A percentile compares a stretch with the other conserved stretches of the same genome.
Conservation (phyloP, 2,888 invertebrate genomes). For the Pandemis heparana region DNA sequence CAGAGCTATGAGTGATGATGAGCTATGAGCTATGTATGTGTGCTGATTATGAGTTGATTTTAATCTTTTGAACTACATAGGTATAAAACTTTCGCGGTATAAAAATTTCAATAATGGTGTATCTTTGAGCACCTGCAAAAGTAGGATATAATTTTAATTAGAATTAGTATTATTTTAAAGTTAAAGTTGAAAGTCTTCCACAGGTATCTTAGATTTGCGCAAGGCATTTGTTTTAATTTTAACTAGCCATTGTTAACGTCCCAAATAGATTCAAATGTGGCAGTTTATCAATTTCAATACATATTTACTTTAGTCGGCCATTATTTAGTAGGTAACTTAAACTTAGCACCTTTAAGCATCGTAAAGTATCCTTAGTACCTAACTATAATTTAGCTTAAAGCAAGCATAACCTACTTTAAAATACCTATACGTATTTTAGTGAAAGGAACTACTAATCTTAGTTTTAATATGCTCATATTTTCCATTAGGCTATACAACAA, state of each 20-base stretch:
- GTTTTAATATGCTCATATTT: not conserved
- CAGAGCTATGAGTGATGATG: no score
- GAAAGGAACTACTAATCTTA: not conserved
- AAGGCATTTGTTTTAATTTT: not conserved
- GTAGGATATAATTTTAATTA: not conserved
- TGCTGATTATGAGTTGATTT: no score
- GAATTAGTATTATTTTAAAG: not conserved
- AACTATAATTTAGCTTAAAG: not conserved
- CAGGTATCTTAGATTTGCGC: not conserved
- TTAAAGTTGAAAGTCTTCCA: not conserved
- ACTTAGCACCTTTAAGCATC: not conserved
- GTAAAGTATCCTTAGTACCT: not conserved
- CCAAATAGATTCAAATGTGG: not conserved
- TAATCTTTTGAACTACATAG: no score
- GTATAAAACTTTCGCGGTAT: no score
- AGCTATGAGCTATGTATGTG: no score
- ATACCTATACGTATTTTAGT: not conserved
- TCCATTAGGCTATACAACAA: not conserved
- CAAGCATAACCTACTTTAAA: not conserved
- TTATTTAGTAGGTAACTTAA: constrained; percentile 3
- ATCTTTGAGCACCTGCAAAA: no score
- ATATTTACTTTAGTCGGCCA: not conserved
- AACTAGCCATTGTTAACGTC: constrained; percentile 10
- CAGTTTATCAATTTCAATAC: not conserved
- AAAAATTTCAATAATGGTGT: no score